These are phyloP conservation scores for Laupala kohalensis DNA, from an alignment of 1,140 invertebrate genomes.

Conservation along the genomic window DNA sequence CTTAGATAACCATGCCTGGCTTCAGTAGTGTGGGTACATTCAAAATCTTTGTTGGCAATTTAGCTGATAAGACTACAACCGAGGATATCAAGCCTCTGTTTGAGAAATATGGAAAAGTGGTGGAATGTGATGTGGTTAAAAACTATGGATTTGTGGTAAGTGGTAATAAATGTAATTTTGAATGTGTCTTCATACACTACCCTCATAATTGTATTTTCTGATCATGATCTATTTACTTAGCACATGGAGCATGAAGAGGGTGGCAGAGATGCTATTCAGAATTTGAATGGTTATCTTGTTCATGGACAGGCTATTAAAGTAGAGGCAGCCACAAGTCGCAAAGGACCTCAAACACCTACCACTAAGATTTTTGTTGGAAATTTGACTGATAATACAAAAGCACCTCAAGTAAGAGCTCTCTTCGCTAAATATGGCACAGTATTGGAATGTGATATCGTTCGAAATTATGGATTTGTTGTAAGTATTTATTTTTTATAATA, in stretches of 20 bases:
- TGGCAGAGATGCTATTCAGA: conserved; percentile 81
- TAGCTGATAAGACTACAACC: conserved; percentile 76
- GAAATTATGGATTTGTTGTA: conserved; percentile 79
- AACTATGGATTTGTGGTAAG: conserved; percentile 91
- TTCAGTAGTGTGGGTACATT: conserved; percentile 63
- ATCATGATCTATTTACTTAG: conserved; percentile 25
- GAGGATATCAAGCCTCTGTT: conserved; percentile 78
- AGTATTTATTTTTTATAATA: conserved; percentile 14
- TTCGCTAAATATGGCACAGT: conserved; percentile 81
- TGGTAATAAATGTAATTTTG: too few relatives aligned
- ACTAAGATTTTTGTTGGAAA: conserved; percentile 86
- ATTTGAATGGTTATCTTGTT: conserved; percentile 74
- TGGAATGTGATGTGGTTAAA: conserved; percentile 91
- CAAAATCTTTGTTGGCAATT: conserved; percentile 92
- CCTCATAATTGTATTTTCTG: neutral
- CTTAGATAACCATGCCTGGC: conserved; percentile 52
- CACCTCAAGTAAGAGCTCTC: conserved; percentile 69
- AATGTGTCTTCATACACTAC: neutral
- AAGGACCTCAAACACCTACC: conserved; percentile 68
- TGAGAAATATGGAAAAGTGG: conserved; percentile 88
- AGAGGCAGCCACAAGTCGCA: conserved; percentile 75
- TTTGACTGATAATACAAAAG: conserved; percentile 75
- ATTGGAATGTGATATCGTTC: conserved; percentile 80
- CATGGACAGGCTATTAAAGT: conserved; percentile 83
- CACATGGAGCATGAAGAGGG: conserved; percentile 89